Evolutionary conservation across 1,140 invertebrate species (phyloP).

Genomic region (Scaptomyza graminum): DNA sequence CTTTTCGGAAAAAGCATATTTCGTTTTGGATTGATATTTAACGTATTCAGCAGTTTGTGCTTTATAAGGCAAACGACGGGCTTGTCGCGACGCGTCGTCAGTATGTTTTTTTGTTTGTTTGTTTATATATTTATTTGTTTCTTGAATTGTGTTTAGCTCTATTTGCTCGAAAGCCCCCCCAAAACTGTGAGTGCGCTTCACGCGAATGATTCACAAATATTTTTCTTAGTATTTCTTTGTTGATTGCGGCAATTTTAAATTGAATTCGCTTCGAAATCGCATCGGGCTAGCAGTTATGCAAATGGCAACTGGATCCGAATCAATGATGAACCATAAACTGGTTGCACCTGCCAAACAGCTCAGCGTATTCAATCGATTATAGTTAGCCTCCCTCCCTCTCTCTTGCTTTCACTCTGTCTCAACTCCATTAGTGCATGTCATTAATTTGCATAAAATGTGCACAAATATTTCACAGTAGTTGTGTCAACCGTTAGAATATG

Average conservation of each 20-base stretch:
- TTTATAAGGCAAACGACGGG: conserved; percentile 63
- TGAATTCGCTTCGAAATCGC: conserved; percentile 34
- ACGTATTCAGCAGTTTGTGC: conserved; percentile 72
- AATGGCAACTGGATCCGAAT: conserved; percentile 41
- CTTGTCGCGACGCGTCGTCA: conserved; percentile 38
- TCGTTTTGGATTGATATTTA: conserved; percentile 62
- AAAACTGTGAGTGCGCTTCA: background rate
- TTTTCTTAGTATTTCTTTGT: conserved; percentile 58
- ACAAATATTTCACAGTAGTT: conserved; percentile 9
- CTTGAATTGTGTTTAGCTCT: conserved; percentile 71
- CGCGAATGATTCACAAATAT: conserved; percentile 71
- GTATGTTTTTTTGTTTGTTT: conserved; percentile 5
- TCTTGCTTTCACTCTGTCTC: too few species aligned
- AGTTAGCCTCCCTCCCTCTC: conserved; percentile 21
- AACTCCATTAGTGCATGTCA: conserved; percentile 74
- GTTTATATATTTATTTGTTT: conserved; percentile 67
- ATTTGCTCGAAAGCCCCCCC: conserved; percentile 57
- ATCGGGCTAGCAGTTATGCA: background rate
- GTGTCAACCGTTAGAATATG: conserved; percentile 55
- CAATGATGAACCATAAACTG: conserved; percentile 35
- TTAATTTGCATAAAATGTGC: conserved; percentile 74
- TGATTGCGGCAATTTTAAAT: conserved; percentile 64
- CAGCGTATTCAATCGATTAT: conserved; percentile 46
- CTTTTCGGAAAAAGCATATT: conserved; percentile 62
- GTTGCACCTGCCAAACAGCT: conserved; percentile 31